phyloP scores from a whole-genome alignment of 1,140 invertebrate species.

The Holotrichia oblita region DNA sequence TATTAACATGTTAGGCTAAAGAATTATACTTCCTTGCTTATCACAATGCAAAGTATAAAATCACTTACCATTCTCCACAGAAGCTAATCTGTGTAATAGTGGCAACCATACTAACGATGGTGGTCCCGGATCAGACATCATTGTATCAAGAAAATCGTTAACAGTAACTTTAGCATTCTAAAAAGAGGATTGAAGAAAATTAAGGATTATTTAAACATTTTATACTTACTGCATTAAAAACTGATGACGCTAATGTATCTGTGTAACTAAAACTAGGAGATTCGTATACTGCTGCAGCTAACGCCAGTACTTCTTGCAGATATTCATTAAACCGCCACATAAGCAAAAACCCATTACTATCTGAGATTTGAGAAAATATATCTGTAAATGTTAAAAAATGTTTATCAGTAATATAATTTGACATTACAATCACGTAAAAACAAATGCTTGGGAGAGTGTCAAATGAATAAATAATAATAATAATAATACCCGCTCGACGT shows the following conservation, averaged over 20 bases:
- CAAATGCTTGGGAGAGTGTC: too few relatives aligned
- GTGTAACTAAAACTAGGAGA: constrained; percentile 94
- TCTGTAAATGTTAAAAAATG: constrained; percentile 69
- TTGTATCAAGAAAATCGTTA: constrained; percentile 94
- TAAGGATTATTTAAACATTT: too few relatives aligned
- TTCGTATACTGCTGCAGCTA: constrained; percentile 96
- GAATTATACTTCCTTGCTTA: not conserved
- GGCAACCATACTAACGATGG: constrained; percentile 95
- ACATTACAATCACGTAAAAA: too few relatives aligned
- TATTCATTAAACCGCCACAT: constrained; percentile 92
- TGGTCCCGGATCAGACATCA: constrained; percentile 94
- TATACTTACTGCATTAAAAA: constrained; percentile 84
- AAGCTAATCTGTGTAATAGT: constrained; percentile 89
- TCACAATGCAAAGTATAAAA: not conserved
- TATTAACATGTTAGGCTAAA: too few relatives aligned
- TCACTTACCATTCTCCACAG: constrained; percentile 85
- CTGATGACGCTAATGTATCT: constrained; percentile 82
- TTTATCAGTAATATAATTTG: constrained; percentile 4
- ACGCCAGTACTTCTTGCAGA: constrained; percentile 87
- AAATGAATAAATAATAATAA: too few relatives aligned
- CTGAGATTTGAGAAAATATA: constrained; percentile 97
- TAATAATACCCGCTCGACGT: too few relatives aligned
- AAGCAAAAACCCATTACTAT: constrained; percentile 91
- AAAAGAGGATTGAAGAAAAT: constrained; percentile 44
- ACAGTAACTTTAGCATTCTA: constrained; percentile 90